Evolutionary conservation across 2,113 vertebrate genomes (phyloP).

Genomic region (Oncorhynchus mykiss): DNA sequence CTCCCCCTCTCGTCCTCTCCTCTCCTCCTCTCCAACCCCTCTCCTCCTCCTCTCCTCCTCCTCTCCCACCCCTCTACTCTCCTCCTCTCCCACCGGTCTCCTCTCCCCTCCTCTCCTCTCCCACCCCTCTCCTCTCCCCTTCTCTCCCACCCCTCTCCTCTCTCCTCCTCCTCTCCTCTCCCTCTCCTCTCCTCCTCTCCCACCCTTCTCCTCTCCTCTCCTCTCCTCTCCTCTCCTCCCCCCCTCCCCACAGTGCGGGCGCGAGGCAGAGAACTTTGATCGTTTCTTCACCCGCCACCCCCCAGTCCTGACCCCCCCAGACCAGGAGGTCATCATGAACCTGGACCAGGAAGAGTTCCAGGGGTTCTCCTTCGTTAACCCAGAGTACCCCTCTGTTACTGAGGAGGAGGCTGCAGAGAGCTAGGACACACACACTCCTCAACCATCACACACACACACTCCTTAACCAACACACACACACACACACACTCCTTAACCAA

Average conservation of each 20-base stretch:
- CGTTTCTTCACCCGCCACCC: constrained; percentile 99
- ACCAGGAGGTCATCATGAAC: constrained; percentile 99
- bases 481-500: not conserved
- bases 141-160: constrained; percentile 5
- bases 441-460: not conserved
- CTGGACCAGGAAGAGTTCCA: constrained; percentile 99
- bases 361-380: constrained; percentile 99
- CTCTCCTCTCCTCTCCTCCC: constrained; percentile 52
- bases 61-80: not conserved
- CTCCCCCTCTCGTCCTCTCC: accelerated
- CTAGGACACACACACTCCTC: too few relatives aligned
- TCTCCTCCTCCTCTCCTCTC: too few relatives aligned
- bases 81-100: not conserved
- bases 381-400: constrained; percentile 75
- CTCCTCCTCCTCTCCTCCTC: too few relatives aligned
- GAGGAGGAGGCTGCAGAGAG: too few relatives aligned
- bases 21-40: not conserved
- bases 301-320: constrained; percentile 96
- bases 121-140: constrained; percentile 6
- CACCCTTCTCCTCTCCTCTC: too few relatives aligned
- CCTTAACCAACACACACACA: not conserved
- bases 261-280: constrained; percentile 99
- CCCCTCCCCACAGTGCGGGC: constrained; percentile 83
- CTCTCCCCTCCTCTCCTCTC: too few relatives aligned
- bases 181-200: too few relatives aligned